phyloP scores from a whole-genome alignment of 2,888 invertebrate species.

The Drosophila barbarae region DNA sequence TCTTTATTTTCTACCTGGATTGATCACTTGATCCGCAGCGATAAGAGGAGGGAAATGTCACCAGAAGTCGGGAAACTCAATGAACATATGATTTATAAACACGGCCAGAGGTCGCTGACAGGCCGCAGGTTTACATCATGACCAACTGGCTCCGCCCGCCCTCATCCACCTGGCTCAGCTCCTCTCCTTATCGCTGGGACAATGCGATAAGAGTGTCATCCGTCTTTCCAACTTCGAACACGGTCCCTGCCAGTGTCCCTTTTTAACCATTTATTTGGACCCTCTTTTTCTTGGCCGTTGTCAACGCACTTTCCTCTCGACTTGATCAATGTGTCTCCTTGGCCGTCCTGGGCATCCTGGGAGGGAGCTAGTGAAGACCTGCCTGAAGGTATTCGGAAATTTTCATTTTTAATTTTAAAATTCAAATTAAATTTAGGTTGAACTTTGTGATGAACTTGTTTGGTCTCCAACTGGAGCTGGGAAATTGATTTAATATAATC shows the following conservation, averaged over 20 bases:
- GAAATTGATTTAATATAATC: no score
- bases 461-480: no score
- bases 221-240: slow-evolving; percentile 15
- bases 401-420: not conserved
- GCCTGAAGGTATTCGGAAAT: not conserved
- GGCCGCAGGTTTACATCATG: slow-evolving; percentile 26
- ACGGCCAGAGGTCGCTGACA: slow-evolving; percentile 31
- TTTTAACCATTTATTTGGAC: slow-evolving; percentile 9
- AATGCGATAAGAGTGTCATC: slow-evolving; percentile 42
- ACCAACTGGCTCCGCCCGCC: slow-evolving; percentile 33
- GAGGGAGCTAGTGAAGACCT: not conserved
- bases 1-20: slow-evolving; percentile 23
- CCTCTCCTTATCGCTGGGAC: slow-evolving; percentile 27
- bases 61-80: slow-evolving; percentile 34
- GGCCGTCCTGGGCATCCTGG: not conserved
- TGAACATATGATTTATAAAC: slow-evolving; percentile 45
- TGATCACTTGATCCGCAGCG: slow-evolving; percentile 34
- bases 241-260: slow-evolving; percentile 2
- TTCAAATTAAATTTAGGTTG: not conserved
- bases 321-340: slow-evolving; percentile 17
- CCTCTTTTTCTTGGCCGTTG: slow-evolving; percentile 5
- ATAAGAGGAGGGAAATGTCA: slow-evolving; percentile 41
- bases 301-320: slow-evolving; percentile 17
- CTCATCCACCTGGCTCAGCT: slow-evolving; percentile 26
- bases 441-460: not conserved